Conservation (phyloP, 2,797 vertebrate genomes). For the Gymnoscopelus braueri region DNA sequence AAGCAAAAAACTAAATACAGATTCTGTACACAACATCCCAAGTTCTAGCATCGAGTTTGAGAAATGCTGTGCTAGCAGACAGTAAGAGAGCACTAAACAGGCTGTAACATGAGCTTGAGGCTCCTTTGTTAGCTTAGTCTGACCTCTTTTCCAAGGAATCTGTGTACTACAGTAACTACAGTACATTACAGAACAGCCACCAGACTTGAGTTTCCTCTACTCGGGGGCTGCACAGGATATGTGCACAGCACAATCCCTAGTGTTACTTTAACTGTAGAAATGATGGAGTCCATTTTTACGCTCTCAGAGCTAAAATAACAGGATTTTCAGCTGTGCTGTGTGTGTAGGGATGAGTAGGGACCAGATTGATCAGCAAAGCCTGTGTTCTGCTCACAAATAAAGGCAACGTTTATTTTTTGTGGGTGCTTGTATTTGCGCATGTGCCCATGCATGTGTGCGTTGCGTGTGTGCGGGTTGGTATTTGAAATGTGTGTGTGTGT, state of each 20-base stretch:
- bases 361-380: no score
- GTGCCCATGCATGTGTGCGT: slow-evolving; percentile 8
- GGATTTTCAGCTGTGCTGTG: no score
- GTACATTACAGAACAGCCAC: slow-evolving; percentile 28
- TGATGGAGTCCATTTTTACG: no score
- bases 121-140: slow-evolving; percentile 68
- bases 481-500: neutral
- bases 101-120: slow-evolving; percentile 73
- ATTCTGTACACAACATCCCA: slow-evolving; percentile 16
- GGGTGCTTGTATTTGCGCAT: slow-evolving; percentile 8
- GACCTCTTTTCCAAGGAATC: slow-evolving; percentile 70
- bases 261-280: no score
- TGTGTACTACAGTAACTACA: slow-evolving; percentile 52
- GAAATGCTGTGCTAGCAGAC: slow-evolving; percentile 58
- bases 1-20: slow-evolving; percentile 1
- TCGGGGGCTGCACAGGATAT: neutral
- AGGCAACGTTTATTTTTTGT: neutral
- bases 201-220: slow-evolving; percentile 17
- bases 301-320: no score
- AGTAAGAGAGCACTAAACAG: slow-evolving; percentile 54
- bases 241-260: neutral
- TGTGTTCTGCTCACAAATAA: neutral
- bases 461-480: neutral
- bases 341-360: no score
- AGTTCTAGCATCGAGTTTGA: slow-evolving; percentile 54